phyloP scores from a whole-genome alignment of 2,888 invertebrate genomes.

The Eremobia ochroleuca region DNA sequence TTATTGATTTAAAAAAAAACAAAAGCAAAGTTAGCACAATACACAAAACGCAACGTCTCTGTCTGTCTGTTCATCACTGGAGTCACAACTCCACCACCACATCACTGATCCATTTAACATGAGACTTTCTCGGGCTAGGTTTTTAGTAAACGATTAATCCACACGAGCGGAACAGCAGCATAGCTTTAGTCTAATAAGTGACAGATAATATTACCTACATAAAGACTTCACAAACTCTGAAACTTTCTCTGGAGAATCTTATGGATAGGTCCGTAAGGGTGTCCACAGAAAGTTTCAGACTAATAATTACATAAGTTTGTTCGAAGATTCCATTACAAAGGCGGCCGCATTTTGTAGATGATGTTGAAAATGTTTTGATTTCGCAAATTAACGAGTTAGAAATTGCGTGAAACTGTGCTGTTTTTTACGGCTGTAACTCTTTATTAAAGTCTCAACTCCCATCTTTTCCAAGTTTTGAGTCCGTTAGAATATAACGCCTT shows the following conservation, averaged over 20 bases:
- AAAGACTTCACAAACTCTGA: not conserved
- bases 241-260: not conserved
- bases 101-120: no score
- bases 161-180: not conserved
- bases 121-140: not conserved
- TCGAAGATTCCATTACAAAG: slow-evolving; percentile 17
- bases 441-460: slow-evolving; percentile 53
- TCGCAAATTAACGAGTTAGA: slow-evolving; percentile 38
- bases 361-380: slow-evolving; percentile 41
- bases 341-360: slow-evolving; percentile 29
- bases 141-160: not conserved
- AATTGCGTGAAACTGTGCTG: slow-evolving; percentile 29
- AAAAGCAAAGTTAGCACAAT: not conserved
- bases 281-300: slow-evolving; percentile 38
- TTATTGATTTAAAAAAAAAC: no score
- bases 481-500: slow-evolving; percentile 31
- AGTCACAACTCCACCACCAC: not conserved
- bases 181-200: slow-evolving; percentile 4
- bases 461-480: slow-evolving; percentile 32
- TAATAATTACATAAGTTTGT: slow-evolving; percentile 50
- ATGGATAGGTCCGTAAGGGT: not conserved
- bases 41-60: not conserved
- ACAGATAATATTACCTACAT: slow-evolving; percentile 2
- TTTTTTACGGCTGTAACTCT: slow-evolving; percentile 46
- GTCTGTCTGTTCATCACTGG: not conserved